Percentiles rank a stretch among this genome's conserved stretches.
Evolutionary conservation across 2,888 invertebrate species (phyloP).

Genomic region (Sabellastarte sp.): DNA sequence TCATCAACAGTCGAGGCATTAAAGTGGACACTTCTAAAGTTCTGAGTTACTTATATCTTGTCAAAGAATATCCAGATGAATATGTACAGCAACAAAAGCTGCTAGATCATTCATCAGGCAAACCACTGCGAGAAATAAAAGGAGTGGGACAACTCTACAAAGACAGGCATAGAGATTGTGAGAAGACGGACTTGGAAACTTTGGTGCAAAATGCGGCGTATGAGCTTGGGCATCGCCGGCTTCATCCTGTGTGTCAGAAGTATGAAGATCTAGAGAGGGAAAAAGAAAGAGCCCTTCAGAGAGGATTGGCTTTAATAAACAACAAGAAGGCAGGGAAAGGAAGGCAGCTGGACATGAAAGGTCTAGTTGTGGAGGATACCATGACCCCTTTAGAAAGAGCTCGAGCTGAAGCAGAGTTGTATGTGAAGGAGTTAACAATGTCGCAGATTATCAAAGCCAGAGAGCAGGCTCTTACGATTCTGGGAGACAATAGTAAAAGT

Average conservation of each 20-base stretch:
- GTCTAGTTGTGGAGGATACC: neutral
- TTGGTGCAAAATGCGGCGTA: neutral
- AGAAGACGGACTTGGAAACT: neutral
- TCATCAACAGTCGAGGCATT: neutral
- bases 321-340: neutral
- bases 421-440: neutral
- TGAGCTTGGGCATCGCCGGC: neutral
- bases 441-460: conserved; percentile 2
- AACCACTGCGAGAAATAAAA: neutral
- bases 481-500: neutral
- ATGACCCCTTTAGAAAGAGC: conserved; percentile 5
- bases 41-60: neutral
- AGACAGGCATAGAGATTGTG: neutral
- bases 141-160: neutral
- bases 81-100: neutral
- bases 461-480: neutral
- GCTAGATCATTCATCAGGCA: neutral
- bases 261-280: neutral
- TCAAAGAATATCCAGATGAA: neutral
- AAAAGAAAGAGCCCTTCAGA: neutral
- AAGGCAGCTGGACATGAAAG: neutral
- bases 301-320: neutral
- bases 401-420: conserved; percentile 4
- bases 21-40: neutral
- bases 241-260: neutral